Conservation (phyloP, 2,113 vertebrate species). For the Peucedramus taeniatus region DNA sequence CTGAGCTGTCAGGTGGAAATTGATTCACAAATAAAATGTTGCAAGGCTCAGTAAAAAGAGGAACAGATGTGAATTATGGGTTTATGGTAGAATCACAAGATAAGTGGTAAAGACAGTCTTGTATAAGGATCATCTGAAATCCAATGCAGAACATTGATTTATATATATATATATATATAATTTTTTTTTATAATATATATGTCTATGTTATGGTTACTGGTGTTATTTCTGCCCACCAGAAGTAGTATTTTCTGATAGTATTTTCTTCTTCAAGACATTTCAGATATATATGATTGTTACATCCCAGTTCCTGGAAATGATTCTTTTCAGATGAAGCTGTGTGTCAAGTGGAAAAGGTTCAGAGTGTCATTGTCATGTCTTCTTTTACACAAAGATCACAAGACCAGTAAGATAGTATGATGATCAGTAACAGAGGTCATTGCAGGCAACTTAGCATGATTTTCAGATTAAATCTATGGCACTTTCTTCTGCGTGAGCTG, state of each 20-base stretch:
- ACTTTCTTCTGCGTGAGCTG: background rate
- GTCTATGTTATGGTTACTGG: background rate
- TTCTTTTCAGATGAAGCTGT: background rate
- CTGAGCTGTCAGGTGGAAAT: background rate
- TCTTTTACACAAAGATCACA: background rate
- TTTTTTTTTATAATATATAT: background rate
- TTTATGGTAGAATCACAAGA: background rate
- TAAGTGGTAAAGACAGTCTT: background rate
- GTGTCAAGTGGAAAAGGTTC: background rate
- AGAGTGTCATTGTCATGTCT: background rate
- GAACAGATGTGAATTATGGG: background rate
- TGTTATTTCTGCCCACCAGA: background rate
- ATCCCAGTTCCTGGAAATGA: background rate
- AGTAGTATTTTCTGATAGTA: background rate
- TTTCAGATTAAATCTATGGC: background rate
- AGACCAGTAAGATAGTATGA: no score
- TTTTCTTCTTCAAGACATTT: background rate
- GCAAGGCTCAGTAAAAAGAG: background rate
- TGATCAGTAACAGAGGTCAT: background rate
- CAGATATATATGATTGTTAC: background rate
- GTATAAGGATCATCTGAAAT: background rate
- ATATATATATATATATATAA: background rate
- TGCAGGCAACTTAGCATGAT: background rate
- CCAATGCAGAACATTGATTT: background rate
- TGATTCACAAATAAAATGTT: constrained; percentile 21